A percentile compares a stretch with the other conserved stretches of the same genome.
Evolutionary conservation across 2,113 vertebrate genomes (phyloP).

Genomic region (Monarcha castaneiventris): DNA sequence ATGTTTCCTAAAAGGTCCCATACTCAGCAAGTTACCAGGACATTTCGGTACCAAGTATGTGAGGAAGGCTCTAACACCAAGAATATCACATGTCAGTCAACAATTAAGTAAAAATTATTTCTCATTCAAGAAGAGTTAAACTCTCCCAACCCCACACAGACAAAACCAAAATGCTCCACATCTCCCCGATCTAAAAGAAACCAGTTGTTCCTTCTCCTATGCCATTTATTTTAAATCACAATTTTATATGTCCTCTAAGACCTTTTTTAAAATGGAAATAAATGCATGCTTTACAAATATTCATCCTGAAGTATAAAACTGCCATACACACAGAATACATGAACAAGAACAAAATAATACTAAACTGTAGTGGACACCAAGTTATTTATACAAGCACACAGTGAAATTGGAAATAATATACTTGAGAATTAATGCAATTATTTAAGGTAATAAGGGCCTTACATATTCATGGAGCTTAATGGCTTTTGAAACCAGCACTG

Average conservation of each 20-base stretch:
- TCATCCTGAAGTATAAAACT: neutral
- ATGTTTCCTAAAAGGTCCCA: neutral
- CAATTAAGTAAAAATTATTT: neutral
- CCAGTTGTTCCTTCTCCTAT: neutral
- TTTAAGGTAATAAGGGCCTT: neutral
- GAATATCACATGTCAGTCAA: neutral
- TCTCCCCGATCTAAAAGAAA: neutral
- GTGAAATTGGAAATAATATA: neutral
- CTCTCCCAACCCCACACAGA: neutral
- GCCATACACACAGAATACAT: neutral
- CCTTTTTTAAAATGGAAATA: neutral
- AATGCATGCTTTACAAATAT: neutral
- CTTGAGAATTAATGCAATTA: neutral
- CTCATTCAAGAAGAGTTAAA: neutral
- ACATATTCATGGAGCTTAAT: neutral
- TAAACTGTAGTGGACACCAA: neutral
- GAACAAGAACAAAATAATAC: neutral
- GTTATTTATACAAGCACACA: neutral
- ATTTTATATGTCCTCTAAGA: neutral
- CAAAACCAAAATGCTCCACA: neutral
- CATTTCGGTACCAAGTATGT: neutral
- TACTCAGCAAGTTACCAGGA: neutral
- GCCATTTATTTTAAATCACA: neutral
- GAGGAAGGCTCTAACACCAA: neutral
- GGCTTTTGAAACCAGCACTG: slow-evolving; percentile 8